A percentile compares a stretch with the other conserved stretches of the same genome.
Evolutionary conservation across 1,140 invertebrate genomes (phyloP).

Genomic region (Procambarus clarkii): DNA sequence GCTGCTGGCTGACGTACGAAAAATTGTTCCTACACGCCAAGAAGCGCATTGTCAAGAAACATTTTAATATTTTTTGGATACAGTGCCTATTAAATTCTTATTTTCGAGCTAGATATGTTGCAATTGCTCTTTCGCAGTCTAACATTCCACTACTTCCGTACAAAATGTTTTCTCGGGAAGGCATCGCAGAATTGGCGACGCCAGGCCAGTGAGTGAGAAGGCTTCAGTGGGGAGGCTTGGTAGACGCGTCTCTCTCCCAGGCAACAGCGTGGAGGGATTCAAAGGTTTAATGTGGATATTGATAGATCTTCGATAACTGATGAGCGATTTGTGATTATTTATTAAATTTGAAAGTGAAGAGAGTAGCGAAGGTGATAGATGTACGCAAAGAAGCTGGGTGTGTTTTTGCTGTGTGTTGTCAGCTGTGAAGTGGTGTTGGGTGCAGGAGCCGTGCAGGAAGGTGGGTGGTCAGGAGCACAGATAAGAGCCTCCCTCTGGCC

Average conservation of each 20-base stretch:
- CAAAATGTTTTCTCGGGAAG: neutral
- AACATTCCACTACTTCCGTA: slow-evolving; percentile 43
- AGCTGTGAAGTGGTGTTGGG: slow-evolving; percentile 39
- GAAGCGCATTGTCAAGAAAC: neutral
- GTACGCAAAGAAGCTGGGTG: slow-evolving; percentile 19
- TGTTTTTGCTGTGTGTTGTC: slow-evolving; percentile 46
- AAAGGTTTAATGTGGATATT: slow-evolving; percentile 60
- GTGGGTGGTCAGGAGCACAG: slow-evolving; percentile 1
- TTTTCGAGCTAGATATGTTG: neutral
- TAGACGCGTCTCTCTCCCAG: slow-evolving; percentile 46
- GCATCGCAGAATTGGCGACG: slow-evolving; percentile 37
- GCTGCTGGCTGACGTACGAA: slow-evolving; percentile 19
- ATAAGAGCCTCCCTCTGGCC: slow-evolving; percentile 15
- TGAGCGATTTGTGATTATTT: slow-evolving; percentile 9
- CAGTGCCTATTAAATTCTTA: neutral
- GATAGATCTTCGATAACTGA: neutral
- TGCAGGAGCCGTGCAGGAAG: slow-evolving; percentile 28
- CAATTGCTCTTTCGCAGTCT: neutral
- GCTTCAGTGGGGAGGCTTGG: slow-evolving; percentile 30
- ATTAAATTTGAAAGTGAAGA: neutral
- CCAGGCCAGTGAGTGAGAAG: slow-evolving; percentile 54
- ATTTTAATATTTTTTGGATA: neutral
- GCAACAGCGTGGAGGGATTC: slow-evolving; percentile 60
- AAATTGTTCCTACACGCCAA: neutral
- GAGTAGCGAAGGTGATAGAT: slow-evolving; percentile 17